Evolutionary conservation across 2,888 invertebrate genomes (phyloP).

Genomic region (Galerucella pusilla): DNA sequence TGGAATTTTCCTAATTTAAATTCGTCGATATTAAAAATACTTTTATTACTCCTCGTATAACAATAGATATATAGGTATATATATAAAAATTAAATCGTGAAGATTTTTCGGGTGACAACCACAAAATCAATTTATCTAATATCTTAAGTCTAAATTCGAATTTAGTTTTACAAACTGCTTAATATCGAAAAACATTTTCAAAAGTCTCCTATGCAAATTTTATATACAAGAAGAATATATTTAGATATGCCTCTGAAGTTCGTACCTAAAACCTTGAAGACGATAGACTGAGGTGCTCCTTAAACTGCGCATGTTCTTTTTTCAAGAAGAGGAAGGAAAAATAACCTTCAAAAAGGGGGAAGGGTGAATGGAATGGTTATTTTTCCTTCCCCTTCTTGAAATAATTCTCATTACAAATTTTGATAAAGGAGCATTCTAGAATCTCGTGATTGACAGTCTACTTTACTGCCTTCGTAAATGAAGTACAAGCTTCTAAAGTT

Average conservation of each 20-base stretch:
- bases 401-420: too few relatives aligned
- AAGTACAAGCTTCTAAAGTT: too few relatives aligned
- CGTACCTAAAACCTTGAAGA: too few relatives aligned
- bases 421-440: too few relatives aligned
- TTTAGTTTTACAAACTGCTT: conserved; percentile 17
- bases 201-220: conserved; percentile 41
- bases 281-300: too few relatives aligned
- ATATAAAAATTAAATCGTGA: conserved; percentile 49
- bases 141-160: conserved; percentile 27
- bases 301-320: too few relatives aligned
- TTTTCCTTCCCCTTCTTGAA: too few relatives aligned
- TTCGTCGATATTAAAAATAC: conserved; percentile 40
- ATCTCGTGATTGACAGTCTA: too few relatives aligned
- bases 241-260: background rate
- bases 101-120: conserved; percentile 47
- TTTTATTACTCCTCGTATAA: conserved; percentile 45
- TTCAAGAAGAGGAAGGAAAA: too few relatives aligned
- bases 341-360: too few relatives aligned
- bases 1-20: conserved; percentile 29
- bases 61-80: conserved; percentile 47
- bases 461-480: too few relatives aligned
- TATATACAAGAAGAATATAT: conserved; percentile 41
- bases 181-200: conserved; percentile 5
- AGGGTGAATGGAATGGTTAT: too few relatives aligned
- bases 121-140: conserved; percentile 48